Base-by-base conservation (phyloP, 2,888 invertebrate species). In the Hypomecis atomaria region DNA sequence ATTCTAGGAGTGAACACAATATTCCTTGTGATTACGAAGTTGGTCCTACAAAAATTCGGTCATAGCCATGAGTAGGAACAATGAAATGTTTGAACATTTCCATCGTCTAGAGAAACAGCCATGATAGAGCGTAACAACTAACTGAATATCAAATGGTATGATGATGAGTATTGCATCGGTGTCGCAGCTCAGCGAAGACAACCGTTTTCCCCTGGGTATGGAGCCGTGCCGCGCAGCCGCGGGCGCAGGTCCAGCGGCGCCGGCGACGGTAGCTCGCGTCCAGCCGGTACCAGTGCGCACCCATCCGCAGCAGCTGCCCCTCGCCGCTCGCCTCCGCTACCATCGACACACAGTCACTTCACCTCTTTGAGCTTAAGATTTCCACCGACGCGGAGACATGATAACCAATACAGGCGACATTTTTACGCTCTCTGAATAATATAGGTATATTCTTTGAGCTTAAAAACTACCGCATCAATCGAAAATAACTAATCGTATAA, bases 201-300 rank as follows among this genome's bases (percentile, higher is more conserved):
- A 93, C 73, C 4, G 71, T 74, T 69, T 90, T 92, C 33, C 90
- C 90, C 5, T 77, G 66, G 0, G 93, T 93, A 71, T 93, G 92
- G 1, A 93, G 79, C 23, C 92, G 76, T 1, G 92, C 93, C 0
- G 85, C 84, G 73, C 93, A 93, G 62, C 84, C 89, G 23, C 86
- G 81, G 0, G 92, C 91, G 77, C 93, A 93, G 11, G 80, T 70
- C 93, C 93, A 93, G 4, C 93, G 81, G 58, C 92, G 77, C 73
- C 89, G 90, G 62, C 72, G 74, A 57, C 77, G 74, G 77, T 88
- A 89, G 70, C 85, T 79, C 4, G 77, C 84, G 56, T 92, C 91
- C 75, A 92, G 73, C 56, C 78, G 81, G 79, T 92, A 92, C 91
- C 89, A 90, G 73, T 81, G 81, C 1, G 84, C 85, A 38, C 86